These are phyloP conservation scores for Nowickia ferox DNA, from an alignment of 2,888 invertebrate species.

Conservation along the genomic window DNA sequence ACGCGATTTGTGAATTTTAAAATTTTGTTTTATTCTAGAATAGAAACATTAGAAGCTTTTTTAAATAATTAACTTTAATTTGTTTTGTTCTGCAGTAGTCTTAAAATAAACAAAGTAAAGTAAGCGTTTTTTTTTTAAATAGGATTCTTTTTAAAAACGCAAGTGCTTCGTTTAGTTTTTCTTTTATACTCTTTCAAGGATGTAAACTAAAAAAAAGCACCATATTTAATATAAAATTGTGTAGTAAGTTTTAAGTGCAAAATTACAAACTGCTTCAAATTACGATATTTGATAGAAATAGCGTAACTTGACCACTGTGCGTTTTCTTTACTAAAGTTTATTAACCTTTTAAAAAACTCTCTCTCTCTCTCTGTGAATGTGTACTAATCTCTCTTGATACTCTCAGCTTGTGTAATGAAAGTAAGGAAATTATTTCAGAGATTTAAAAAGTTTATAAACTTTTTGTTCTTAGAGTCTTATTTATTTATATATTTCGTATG, in stretches of 20 bases:
- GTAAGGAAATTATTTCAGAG: slow-evolving; percentile 67
- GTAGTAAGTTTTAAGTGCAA: slow-evolving; percentile 14
- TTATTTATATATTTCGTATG: slow-evolving; percentile 49
- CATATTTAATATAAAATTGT: slow-evolving; percentile 52
- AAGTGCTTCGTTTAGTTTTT: slow-evolving; percentile 31
- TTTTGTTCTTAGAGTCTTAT: slow-evolving; percentile 35
- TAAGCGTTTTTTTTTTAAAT: slow-evolving; percentile 9
- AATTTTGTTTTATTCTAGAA: slow-evolving; percentile 14
- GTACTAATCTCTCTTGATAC: slow-evolving; percentile 67
- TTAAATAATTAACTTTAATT: slow-evolving; percentile 2
- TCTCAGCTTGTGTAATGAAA: slow-evolving; percentile 63
- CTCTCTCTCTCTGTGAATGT: slow-evolving; percentile 1
- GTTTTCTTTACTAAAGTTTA: slow-evolving; percentile 14
- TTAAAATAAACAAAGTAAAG: slow-evolving; percentile 16
- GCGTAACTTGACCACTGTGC: slow-evolving; percentile 32
- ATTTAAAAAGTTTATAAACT: slow-evolving; percentile 34
- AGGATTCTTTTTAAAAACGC: slow-evolving; percentile 28
- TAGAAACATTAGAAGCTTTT: neutral
- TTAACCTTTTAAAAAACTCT: neutral
- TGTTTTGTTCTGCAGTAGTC: neutral
- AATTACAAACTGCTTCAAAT: slow-evolving; percentile 2
- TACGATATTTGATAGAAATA: neutral
- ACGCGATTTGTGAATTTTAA: slow-evolving; percentile 22
- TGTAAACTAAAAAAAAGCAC: slow-evolving; percentile 56
- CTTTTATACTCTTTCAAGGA: neutral